These are phyloP conservation scores for Meda fulgida DNA, from an alignment of 2,797 vertebrate genomes.

Conservation along the genomic window DNA sequence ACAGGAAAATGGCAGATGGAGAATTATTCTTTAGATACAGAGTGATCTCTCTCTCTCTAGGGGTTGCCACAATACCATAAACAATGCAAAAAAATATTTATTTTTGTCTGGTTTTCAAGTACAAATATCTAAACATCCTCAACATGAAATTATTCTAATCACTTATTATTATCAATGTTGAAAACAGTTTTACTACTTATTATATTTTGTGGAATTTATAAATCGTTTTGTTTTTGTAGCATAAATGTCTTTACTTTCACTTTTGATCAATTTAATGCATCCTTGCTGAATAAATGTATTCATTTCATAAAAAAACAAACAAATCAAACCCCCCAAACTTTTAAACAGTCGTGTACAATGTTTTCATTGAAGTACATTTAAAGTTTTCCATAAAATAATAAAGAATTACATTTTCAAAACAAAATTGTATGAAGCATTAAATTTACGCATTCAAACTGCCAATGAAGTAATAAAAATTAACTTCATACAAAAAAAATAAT, in stretches of 20 bases:
- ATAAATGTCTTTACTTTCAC: not conserved
- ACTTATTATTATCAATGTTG: not conserved
- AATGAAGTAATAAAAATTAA: not conserved
- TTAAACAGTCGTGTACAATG: not conserved
- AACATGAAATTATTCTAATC: not conserved
- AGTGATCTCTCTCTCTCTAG: constrained; percentile 8
- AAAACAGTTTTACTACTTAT: not conserved
- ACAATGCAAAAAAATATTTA: not conserved
- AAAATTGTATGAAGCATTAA: not conserved
- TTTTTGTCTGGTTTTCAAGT: not conserved
- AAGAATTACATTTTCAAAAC: not conserved
- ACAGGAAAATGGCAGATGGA: constrained; percentile 44
- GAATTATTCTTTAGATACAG: constrained; percentile 41
- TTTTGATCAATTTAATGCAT: not conserved
- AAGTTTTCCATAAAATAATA: not conserved
- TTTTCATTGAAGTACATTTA: not conserved
- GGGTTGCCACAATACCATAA: not conserved
- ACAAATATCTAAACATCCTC: not conserved
- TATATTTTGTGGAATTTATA: not conserved
- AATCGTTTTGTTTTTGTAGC: too few species aligned
- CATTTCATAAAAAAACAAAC: not conserved
- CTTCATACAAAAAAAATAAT: too few species aligned
- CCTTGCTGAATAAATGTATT: not conserved
- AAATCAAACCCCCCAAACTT: not conserved
- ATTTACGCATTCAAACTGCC: not conserved